Evolutionary conservation across 2,797 vertebrate species (phyloP).

Genomic region (Danio tinwini): DNA sequence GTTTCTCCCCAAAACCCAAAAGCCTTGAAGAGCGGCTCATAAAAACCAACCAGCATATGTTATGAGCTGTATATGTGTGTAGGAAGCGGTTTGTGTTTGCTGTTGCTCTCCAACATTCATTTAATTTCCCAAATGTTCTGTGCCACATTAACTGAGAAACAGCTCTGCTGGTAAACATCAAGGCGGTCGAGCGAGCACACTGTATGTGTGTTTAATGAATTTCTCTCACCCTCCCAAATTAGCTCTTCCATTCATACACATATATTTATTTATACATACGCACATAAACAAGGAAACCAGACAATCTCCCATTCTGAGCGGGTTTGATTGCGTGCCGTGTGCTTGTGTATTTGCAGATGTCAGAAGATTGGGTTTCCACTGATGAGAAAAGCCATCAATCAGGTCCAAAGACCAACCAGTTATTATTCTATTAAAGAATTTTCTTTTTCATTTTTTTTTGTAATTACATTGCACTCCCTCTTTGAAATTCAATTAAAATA

Average conservation of each 20-base stretch:
- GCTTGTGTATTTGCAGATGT: constrained; percentile 18
- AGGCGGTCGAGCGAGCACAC: background rate
- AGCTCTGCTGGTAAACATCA: constrained; percentile 66
- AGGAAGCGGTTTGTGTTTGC: constrained; percentile 66
- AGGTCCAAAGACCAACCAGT: constrained; percentile 48
- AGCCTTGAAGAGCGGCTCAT: constrained; percentile 45
- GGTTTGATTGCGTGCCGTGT: constrained; percentile 23
- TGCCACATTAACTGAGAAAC: constrained; percentile 61
- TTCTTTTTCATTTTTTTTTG: too few relatives aligned
- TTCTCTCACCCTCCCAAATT: constrained; percentile 36
- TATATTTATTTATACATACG: constrained; percentile 40
- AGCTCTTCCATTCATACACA: constrained; percentile 21
- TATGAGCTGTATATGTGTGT: constrained; percentile 31
- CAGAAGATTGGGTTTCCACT: constrained; percentile 40
- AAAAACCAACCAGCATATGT: constrained; percentile 42
- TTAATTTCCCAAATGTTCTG: constrained; percentile 70
- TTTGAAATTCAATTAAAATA: too few relatives aligned
- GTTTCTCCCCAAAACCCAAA: constrained; percentile 33
- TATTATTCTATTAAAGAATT: background rate
- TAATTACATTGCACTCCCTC: too few relatives aligned
- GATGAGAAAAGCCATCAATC: constrained; percentile 29
- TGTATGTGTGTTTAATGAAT: constrained; percentile 29
- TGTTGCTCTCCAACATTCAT: constrained; percentile 64
- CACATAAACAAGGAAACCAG: constrained; percentile 42
- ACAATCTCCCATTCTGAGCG: constrained; percentile 27